Conservation (phyloP, 23 tunicate species). For the Ascidia mentula region DNA sequence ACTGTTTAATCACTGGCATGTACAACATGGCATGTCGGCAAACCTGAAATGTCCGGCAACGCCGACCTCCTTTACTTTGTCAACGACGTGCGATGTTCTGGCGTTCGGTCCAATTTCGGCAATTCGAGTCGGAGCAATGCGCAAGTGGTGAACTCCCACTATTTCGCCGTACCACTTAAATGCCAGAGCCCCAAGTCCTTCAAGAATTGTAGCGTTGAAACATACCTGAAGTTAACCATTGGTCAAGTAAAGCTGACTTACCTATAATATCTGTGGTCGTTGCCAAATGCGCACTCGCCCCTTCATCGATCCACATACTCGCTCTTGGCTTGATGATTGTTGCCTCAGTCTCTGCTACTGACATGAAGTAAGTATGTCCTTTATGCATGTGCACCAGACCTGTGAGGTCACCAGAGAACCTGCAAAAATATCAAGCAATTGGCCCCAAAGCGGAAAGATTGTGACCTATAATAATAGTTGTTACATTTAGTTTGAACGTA, state of each 20-base stretch:
- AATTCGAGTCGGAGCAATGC: slow-evolving; percentile 9
- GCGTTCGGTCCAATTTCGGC: slow-evolving; percentile 22
- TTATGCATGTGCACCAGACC: slow-evolving; percentile 15
- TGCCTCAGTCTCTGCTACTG: slow-evolving; percentile 19
- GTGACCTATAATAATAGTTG: too few species aligned
- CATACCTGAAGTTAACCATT: too few species aligned
- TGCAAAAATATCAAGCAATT: neutral
- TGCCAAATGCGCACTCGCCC: slow-evolving; percentile 16
- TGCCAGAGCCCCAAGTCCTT: slow-evolving; percentile 12
- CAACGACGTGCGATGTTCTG: slow-evolving; percentile 5
- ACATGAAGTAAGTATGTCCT: neutral
- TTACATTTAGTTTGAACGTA: too few species aligned
- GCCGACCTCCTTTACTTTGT: neutral
- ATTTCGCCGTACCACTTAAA: slow-evolving; percentile 30
- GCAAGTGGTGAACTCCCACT: slow-evolving; percentile 21
- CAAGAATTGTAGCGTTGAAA: neutral
- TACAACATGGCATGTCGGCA: neutral
- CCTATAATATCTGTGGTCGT: slow-evolving; percentile 28
- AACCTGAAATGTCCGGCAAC: slow-evolving; percentile 27
- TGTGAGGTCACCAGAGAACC: slow-evolving; percentile 25
- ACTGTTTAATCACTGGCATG: neutral
- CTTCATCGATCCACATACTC: slow-evolving; percentile 24
- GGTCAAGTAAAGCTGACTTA: slow-evolving; percentile 6
- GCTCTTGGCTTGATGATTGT: slow-evolving; percentile 19
- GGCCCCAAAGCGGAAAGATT: too few species aligned